Percentiles rank a stretch among this genome's conserved stretches.
phyloP scores from a whole-genome alignment of 2,113 vertebrate species.

The Chloropsis hardwickii region DNA sequence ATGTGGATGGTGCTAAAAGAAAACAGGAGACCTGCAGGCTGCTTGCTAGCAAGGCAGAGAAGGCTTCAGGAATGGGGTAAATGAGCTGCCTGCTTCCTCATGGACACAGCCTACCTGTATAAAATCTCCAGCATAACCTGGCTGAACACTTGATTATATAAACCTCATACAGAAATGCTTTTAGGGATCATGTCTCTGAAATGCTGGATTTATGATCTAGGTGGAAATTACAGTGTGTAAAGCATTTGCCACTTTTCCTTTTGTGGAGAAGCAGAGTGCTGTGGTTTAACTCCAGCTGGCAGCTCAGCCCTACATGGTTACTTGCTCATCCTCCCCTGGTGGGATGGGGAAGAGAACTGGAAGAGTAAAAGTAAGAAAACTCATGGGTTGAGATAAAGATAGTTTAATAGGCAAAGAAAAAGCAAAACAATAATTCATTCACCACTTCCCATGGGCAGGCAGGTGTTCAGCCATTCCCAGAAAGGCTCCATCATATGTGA shows the following conservation, averaged over 20 bases:
- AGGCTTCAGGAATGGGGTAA: background rate
- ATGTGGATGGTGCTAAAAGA: background rate
- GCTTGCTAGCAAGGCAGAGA: background rate
- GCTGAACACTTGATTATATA: background rate
- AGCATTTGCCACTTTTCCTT: background rate
- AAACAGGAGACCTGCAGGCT: background rate
- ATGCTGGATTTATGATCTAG: background rate
- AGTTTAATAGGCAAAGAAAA: background rate
- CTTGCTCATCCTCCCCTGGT: background rate
- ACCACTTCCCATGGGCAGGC: background rate
- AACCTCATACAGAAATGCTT: rapidly evolving
- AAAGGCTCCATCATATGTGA: background rate
- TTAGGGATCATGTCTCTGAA: background rate
- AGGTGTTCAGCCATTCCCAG: background rate
- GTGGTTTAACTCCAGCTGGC: rapidly evolving
- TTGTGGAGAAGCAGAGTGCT: background rate
- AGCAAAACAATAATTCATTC: background rate
- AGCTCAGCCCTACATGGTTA: background rate
- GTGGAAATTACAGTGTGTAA: background rate
- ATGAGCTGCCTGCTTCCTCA: background rate
- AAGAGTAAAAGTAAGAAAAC: background rate
- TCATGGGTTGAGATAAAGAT: background rate
- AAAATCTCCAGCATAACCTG: background rate
- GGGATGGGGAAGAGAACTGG: background rate
- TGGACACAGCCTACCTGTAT: background rate